Evolutionary conservation across 2,113 vertebrate genomes (phyloP).

Genomic region (Mungos mungo): DNA sequence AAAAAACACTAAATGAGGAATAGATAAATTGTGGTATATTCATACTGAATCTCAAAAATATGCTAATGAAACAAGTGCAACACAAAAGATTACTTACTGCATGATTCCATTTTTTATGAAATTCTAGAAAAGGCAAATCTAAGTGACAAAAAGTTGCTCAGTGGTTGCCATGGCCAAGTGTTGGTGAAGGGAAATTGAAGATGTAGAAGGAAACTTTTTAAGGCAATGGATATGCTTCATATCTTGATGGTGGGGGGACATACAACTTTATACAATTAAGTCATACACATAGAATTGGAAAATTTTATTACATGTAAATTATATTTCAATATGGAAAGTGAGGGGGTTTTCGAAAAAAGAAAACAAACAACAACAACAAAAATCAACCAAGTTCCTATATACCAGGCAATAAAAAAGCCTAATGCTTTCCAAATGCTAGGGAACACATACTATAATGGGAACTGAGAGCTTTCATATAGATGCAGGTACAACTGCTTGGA

Average conservation of each 20-base stretch:
- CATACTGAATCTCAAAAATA: slow-evolving; percentile 31
- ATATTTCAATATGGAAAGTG: neutral
- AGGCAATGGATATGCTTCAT: neutral
- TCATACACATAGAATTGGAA: neutral
- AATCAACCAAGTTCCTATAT: neutral
- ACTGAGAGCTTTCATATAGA: neutral
- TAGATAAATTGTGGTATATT: neutral
- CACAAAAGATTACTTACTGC: neutral
- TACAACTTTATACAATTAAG: neutral
- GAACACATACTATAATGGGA: neutral
- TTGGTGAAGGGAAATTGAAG: neutral
- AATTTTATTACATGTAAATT: neutral
- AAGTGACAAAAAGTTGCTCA: neutral
- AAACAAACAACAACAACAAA: too few species aligned
- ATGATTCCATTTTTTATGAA: neutral
- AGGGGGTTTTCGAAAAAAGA: too few species aligned
- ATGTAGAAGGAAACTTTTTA: neutral
- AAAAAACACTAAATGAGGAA: neutral
- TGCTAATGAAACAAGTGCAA: neutral
- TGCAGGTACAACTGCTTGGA: neutral
- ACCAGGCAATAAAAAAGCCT: neutral
- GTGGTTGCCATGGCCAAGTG: neutral
- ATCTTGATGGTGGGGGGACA: neutral
- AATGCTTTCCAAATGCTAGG: neutral
- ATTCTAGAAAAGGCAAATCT: slow-evolving; percentile 39